Conservation (phyloP, 1,140 invertebrate genomes). For the Micrasema longulum region DNA sequence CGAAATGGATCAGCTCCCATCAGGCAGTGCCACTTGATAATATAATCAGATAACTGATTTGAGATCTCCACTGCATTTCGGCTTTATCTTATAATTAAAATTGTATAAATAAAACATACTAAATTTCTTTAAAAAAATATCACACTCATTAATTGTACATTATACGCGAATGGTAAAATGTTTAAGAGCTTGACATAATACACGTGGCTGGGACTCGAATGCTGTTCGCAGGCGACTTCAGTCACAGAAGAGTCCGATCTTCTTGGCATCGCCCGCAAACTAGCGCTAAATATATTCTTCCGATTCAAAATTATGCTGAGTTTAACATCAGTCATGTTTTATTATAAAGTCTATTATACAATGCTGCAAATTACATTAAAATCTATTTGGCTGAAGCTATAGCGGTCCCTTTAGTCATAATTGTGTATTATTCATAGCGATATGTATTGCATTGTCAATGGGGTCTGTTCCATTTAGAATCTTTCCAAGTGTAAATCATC, state of each 20-base stretch:
- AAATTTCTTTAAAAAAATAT: constrained; percentile 54
- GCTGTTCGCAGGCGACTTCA: constrained; percentile 1
- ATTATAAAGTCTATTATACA: constrained; percentile 3
- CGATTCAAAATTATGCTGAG: neutral
- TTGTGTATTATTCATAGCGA: constrained; percentile 12
- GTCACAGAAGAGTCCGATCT: constrained; percentile 21
- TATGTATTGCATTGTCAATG: constrained; percentile 48
- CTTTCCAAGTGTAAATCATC: constrained; percentile 20
- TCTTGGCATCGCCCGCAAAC: constrained; percentile 1
- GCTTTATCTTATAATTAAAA: constrained; percentile 49
- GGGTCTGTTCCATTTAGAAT: constrained; percentile 52
- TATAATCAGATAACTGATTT: constrained; percentile 39
- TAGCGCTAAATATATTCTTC: neutral
- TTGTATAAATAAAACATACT: constrained; percentile 53
- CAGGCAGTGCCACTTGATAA: constrained; percentile 32
- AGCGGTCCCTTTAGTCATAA: constrained; percentile 16
- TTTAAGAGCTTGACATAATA: constrained; percentile 15
- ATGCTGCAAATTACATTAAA: constrained; percentile 18
- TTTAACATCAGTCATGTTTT: neutral
- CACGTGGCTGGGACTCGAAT: constrained; percentile 9
- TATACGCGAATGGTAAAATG: constrained; percentile 52
- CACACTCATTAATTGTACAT: constrained; percentile 54
- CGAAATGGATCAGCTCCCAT: constrained; percentile 50
- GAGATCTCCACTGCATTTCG: constrained; percentile 46
- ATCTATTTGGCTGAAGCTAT: constrained; percentile 30